A percentile compares a stretch with the other conserved stretches of the same genome.
These are phyloP conservation scores for Marisa cornuarietis DNA, from an alignment of 1,140 invertebrate genomes.

Conservation along the genomic window DNA sequence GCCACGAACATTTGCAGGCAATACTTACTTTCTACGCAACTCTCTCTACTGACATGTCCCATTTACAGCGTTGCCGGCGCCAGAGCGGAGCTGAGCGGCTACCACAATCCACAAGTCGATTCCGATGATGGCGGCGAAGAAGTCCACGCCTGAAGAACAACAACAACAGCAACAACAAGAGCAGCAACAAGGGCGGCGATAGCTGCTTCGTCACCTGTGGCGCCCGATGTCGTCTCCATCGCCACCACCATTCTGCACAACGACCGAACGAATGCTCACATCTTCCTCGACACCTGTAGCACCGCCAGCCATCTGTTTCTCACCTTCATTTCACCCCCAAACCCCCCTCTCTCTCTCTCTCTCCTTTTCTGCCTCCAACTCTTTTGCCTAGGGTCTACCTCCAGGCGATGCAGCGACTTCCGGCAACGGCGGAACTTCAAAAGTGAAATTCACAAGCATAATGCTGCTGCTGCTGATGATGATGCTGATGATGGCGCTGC, in stretches of 20 bases:
- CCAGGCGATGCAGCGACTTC: neutral
- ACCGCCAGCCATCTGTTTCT: neutral
- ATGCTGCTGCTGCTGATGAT: neutral
- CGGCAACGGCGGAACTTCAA: neutral
- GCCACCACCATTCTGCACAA: neutral
- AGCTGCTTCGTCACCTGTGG: neutral
- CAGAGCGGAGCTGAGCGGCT: neutral
- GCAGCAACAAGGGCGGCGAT: neutral
- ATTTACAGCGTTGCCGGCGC: neutral
- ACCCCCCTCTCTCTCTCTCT: constrained; percentile 13
- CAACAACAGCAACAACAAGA: neutral
- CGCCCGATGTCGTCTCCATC: neutral
- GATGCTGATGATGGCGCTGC: too few relatives aligned
- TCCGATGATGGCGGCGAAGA: neutral
- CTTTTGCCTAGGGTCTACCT: neutral
- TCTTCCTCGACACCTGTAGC: neutral
- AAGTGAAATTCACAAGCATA: neutral
- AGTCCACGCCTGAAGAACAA: neutral
- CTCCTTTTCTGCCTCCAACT: neutral
- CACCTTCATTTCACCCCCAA: neutral
- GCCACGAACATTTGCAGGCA: neutral
- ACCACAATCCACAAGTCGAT: neutral
- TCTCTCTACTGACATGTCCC: neutral
- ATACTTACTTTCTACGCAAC: neutral
- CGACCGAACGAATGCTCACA: neutral